Conservation (phyloP, 2,888 invertebrate genomes). For the Carpatolechia fugitivella region DNA sequence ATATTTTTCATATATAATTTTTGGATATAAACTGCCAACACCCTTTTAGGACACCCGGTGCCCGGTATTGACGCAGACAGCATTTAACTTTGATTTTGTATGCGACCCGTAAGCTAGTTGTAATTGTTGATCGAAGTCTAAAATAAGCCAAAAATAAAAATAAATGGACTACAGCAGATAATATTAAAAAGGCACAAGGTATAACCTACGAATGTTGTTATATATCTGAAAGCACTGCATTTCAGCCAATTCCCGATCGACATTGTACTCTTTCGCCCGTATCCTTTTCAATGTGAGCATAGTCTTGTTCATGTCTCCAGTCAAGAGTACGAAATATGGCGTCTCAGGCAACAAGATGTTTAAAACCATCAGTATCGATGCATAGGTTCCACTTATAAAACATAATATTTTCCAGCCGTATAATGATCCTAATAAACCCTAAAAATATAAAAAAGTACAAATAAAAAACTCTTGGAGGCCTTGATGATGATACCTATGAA, state of each 20-base stretch:
- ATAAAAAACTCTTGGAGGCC: not conserved
- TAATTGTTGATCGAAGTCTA: too few species aligned
- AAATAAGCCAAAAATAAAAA: too few species aligned
- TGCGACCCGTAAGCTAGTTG: too few species aligned
- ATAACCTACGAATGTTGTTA: slow-evolving; percentile 53
- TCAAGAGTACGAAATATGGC: slow-evolving; percentile 48
- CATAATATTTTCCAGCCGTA: slow-evolving; percentile 43
- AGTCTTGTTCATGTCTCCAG: slow-evolving; percentile 27
- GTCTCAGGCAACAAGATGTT: slow-evolving; percentile 47
- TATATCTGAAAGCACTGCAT: slow-evolving; percentile 45
- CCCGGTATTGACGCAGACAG: too few species aligned
- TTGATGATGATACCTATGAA: too few species aligned
- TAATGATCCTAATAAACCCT: slow-evolving; percentile 43
- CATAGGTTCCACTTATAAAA: slow-evolving; percentile 31
- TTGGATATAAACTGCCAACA: too few species aligned
- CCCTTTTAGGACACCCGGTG: too few species aligned
- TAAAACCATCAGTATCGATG: slow-evolving; percentile 28
- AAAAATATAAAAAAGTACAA: slow-evolving; percentile 17
- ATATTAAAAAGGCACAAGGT: not conserved
- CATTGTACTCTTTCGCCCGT: slow-evolving; percentile 36
- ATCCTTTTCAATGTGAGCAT: slow-evolving; percentile 35
- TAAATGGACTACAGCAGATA: too few species aligned
- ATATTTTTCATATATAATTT: too few species aligned
- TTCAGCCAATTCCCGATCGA: slow-evolving; percentile 42
- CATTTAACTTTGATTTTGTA: too few species aligned